Conservation (phyloP, 1,140 invertebrate genomes). For the Sminthurinus signatus region DNA sequence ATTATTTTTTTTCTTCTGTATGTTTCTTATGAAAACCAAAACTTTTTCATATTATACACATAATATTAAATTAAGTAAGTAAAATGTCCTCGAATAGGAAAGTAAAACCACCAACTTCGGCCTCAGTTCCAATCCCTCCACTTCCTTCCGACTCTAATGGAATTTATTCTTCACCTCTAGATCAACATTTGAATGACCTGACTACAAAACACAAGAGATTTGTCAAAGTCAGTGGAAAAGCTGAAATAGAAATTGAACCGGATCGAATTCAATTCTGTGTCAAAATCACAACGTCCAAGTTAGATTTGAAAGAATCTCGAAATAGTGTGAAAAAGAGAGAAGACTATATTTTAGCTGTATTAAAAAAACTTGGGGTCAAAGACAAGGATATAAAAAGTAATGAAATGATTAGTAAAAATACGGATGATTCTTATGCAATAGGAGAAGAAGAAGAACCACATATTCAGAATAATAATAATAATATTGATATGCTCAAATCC, state of each 20-base stretch:
- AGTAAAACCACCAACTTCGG: no score
- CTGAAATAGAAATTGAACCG: constrained; percentile 21
- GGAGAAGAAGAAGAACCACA: constrained; percentile 10
- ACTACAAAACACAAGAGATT: constrained; percentile 19
- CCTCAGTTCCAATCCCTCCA: no score
- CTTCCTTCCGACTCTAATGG: constrained; percentile 11
- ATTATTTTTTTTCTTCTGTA: no score
- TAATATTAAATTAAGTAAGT: no score
- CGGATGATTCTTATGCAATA: neutral
- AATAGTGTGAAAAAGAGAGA: constrained; percentile 25
- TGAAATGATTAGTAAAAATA: neutral
- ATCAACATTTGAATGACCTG: constrained; percentile 15
- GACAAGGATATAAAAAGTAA: neutral
- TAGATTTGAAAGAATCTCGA: constrained; percentile 10
- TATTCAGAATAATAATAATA: neutral
- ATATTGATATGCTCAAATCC: neutral
- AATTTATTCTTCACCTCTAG: constrained; percentile 11
- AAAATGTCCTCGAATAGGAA: no score
- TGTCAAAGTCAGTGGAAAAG: constrained; percentile 27
- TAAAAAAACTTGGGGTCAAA: constrained; percentile 17
- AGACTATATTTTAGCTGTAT: constrained; percentile 21
- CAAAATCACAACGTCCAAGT: constrained; percentile 17
- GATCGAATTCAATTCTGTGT: constrained; percentile 27
- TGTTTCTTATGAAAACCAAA: no score
- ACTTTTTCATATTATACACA: no score